Conservation (phyloP, 2,113 vertebrate species). For the Cranoglanis bouderius region DNA sequence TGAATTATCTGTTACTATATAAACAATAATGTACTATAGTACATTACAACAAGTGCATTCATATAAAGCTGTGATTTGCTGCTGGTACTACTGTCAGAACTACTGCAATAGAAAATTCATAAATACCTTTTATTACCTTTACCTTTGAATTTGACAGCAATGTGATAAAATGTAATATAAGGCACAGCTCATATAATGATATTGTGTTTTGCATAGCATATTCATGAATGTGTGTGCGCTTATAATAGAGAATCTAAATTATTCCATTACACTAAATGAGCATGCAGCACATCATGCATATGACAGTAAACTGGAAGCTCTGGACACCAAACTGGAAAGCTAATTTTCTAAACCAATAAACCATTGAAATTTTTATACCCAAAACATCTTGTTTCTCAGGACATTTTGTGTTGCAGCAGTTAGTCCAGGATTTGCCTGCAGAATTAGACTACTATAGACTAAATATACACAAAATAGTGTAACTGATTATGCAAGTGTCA, state of each 20-base stretch:
- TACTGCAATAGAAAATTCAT: not conserved
- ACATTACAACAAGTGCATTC: not conserved
- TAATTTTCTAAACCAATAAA: slow-evolving; percentile 23
- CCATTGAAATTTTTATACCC: not conserved
- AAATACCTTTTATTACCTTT: too few relatives aligned
- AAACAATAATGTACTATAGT: not conserved
- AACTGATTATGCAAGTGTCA: not conserved
- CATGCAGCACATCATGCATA: not conserved
- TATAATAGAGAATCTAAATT: not conserved
- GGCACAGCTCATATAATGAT: not conserved
- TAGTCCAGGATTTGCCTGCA: not conserved
- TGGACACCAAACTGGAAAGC: not conserved
- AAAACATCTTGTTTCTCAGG: not conserved
- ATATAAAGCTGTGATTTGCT: not conserved
- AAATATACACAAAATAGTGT: not conserved
- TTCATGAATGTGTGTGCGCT: not conserved
- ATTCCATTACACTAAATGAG: slow-evolving; percentile 24
- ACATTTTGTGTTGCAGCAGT: slow-evolving; percentile 5
- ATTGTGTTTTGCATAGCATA: not conserved
- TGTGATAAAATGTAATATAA: not conserved
- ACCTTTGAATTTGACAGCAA: not conserved
- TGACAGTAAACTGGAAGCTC: slow-evolving; percentile 1
- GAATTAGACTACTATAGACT: not conserved
- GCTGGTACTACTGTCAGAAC: not conserved
- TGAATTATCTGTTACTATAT: not conserved